Evolutionary conservation across 1,140 invertebrate genomes (phyloP).

Genomic region (Drosophila obscura): DNA sequence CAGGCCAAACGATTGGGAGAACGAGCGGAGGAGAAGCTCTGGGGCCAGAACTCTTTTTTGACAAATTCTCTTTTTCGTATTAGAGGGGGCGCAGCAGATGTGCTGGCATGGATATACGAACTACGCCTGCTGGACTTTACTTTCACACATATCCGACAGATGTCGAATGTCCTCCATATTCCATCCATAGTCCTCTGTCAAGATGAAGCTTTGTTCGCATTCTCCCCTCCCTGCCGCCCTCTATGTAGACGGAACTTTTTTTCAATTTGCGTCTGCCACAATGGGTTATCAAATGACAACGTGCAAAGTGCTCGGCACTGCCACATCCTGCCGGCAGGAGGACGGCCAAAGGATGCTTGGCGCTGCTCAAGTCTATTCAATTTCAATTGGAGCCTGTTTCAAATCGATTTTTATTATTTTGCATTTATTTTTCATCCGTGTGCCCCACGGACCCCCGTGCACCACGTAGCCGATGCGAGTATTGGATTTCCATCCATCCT

Average conservation of each 20-base stretch:
- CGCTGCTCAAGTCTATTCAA: constrained; percentile 64
- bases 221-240: constrained; percentile 2
- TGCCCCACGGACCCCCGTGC: background rate
- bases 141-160: constrained; percentile 51
- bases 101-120: constrained; percentile 5
- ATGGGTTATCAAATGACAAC: constrained; percentile 82
- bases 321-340: constrained; percentile 53
- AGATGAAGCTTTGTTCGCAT: constrained; percentile 19
- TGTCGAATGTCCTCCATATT: constrained; percentile 25
- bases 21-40: too few species aligned
- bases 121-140: constrained; percentile 38
- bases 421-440: constrained; percentile 50
- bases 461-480: background rate
- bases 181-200: constrained; percentile 4
- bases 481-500: constrained; percentile 15
- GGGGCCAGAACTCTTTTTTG: constrained; percentile 35
- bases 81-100: constrained; percentile 6
- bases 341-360: constrained; percentile 7
- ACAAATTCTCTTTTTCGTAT: constrained; percentile 17
- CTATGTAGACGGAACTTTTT: constrained; percentile 53
- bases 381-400: constrained; percentile 79
- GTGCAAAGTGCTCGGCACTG: constrained; percentile 63
- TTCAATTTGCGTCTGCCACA: constrained; percentile 80
- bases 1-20: constrained; percentile 4
- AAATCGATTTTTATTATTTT: constrained; percentile 81